Evolutionary conservation across 2,888 invertebrate genomes (phyloP).

Genomic region (Cancer borealis): DNA sequence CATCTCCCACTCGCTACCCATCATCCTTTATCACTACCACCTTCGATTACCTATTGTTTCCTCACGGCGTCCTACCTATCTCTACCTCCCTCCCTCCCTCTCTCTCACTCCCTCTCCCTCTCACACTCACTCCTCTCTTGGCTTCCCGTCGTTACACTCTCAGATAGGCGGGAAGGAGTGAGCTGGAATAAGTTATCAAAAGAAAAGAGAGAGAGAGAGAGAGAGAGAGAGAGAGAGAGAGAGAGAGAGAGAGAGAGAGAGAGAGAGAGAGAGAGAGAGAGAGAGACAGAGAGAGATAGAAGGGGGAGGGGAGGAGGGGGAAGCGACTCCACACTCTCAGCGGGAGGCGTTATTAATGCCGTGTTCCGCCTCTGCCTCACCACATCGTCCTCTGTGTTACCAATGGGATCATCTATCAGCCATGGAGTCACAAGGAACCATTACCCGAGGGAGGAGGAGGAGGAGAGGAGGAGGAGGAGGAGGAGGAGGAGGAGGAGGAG

Average conservation of each 20-base stretch:
- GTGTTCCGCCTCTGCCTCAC: slow-evolving; percentile 1
- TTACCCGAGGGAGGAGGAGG: background rate
- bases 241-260: slow-evolving; percentile 8
- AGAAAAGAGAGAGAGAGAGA: background rate
- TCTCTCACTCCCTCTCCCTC: background rate
- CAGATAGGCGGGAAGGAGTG: too few species aligned
- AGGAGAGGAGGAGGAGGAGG: slow-evolving; percentile 10
- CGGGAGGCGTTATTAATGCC: slow-evolving; percentile 13
- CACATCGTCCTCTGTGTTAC: slow-evolving; percentile 13
- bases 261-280: slow-evolving; percentile 32
- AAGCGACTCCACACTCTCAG: background rate
- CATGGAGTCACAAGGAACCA: slow-evolving; percentile 21
- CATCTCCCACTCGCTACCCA: slow-evolving; percentile 54
- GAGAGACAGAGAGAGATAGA: slow-evolving; percentile 28
- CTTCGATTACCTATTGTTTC: slow-evolving; percentile 56
- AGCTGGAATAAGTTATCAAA: background rate
- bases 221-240: background rate
- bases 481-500: background rate
- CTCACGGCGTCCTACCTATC: background rate
- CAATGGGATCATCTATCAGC: background rate
- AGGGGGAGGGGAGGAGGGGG: background rate
- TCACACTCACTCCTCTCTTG: background rate
- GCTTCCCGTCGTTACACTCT: background rate
- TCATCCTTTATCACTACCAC: slow-evolving; percentile 50
- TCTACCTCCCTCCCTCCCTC: background rate